Base-by-base conservation (phyloP, 2,888 invertebrate genomes). In the Meandrusa payeni region DNA sequence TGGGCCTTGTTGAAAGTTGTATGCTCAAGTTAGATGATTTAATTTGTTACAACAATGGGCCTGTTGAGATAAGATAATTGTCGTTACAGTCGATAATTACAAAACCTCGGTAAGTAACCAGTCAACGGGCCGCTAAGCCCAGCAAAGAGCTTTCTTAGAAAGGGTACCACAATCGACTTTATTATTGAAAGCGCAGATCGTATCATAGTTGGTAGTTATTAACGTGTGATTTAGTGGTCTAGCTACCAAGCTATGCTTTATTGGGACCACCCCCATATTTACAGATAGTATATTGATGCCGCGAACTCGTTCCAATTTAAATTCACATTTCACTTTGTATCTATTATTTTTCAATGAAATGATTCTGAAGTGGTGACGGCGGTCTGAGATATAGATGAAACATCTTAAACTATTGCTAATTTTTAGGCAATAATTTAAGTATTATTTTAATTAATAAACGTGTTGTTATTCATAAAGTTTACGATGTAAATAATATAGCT, bases 131-230 rank as follows among this genome's bases (percentile, higher is more conserved):
- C 72, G 72, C 74, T 73, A 72, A 78, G 75, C 68, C 54, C 46
- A 46, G 47, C 52, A 45, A 62, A 60, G 65, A 69, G 68, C 77
- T 81, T 79, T 81, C 82, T 78, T 70, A 68, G 76, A 76, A 73
- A 73, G 73, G 73, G 62, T 52, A 55, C 51, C 56, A 74, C 75
- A 79, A 81, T 80, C 74, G 70, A 72, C 70, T 71, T 70, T 78
- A 76, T 79, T 79, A 82, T 82, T 85, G 82, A 85, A 82, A 82
- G 81, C 70, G 55, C 53, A 68, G 85, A 86, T 86, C 64, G 68
- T 85, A 86, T 86, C 85, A 64, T 56, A 57, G 65, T 28, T 7
- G 60, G 65, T 76, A 71, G 85, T 83, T 86, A 85, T 85, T 83
- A 83, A 80, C 61, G 60, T 56, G 63, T 81, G 86, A 85, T 86